Percentiles rank a stretch among this genome's conserved stretches.
phyloP scores from a whole-genome alignment of 2,888 invertebrate genomes.

The Epistrophe eligans region DNA sequence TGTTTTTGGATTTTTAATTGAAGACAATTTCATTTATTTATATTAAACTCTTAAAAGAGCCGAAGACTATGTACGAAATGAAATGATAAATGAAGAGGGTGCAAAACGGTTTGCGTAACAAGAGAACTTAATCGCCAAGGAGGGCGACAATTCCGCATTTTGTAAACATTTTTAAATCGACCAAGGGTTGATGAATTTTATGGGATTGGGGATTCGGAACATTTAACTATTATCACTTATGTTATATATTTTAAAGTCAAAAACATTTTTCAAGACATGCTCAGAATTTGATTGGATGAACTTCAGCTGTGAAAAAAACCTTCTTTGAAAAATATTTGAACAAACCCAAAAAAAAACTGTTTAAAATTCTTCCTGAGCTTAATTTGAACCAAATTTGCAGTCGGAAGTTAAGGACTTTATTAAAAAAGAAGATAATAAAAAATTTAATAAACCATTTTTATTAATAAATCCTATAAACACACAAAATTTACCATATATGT shows the following conservation, averaged over 20 bases:
- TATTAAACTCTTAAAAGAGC: slow-evolving; percentile 64
- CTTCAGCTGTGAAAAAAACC: not conserved
- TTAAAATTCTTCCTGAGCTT: no score
- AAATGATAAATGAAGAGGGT: slow-evolving; percentile 73
- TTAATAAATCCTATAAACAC: no score
- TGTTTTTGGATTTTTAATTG: slow-evolving; percentile 75
- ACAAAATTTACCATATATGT: no score
- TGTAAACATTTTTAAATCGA: slow-evolving; percentile 56
- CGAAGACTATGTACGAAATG: slow-evolving; percentile 25
- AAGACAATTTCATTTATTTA: slow-evolving; percentile 76
- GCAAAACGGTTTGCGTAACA: slow-evolving; percentile 60
- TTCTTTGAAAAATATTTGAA: not conserved
- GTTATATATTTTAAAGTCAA: not conserved
- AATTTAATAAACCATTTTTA: no score
- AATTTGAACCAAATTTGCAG: no score
- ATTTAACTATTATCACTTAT: slow-evolving; percentile 39
- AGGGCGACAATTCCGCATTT: slow-evolving; percentile 57
- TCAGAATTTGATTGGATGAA: slow-evolving; percentile 3
- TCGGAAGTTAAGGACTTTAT: no score
- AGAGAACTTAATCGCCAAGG: slow-evolving; percentile 70
- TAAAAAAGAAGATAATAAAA: no score
- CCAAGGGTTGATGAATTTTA: slow-evolving; percentile 37
- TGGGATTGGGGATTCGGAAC: slow-evolving; percentile 20
- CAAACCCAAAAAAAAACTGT: no score
- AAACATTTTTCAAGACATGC: slow-evolving; percentile 44